Evolutionary conservation across 2,113 vertebrate species (phyloP), one percentile per base, ranked within the genome.

Genomic region (Etheostoma spectabile): DNA sequence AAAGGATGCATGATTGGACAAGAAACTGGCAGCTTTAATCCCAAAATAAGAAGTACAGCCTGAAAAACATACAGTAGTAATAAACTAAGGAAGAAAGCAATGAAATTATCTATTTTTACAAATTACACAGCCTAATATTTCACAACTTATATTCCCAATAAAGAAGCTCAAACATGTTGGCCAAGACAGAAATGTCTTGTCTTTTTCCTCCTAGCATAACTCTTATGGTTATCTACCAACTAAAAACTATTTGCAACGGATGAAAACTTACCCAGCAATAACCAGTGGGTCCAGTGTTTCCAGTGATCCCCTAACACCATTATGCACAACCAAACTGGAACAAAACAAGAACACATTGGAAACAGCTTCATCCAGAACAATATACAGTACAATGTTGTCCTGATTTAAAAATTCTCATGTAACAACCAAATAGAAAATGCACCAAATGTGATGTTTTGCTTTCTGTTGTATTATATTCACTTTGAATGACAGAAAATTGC

Each of bases 261-360:
- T 48, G 13, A 24, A 38, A 64, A 74, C 89, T 67, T 64, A 95
- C 95, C 78, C 71, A 21, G 81, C 82, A 5, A 48, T 79, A 21
- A 91, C 88, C 21, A 94, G 16, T 0, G 90, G 79, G 78, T 95
- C 95, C 85, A 95, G 68, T 0, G 94, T 92, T 18, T 83, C 95
- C 85, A 95, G 68, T 0, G 94, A 93, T 18, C 84, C 91, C 16
- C 74, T 8, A 0, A 86, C 64, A 8, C 27, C 11, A 5, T 77
- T 77, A n/a, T 92, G 87, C 15, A 91, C 83, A 2, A 79, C 72
- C 62, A 87, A 60, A 21, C 93, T 90, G 61, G 33, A 13, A 77
- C 38, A 67, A 68, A 74, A 75, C 18, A 62, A 63, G 2, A 79
- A 71, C 6, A 69, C 3, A 24, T 66, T 5, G 45, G 22, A 76